Conservation (phyloP, 2,797 vertebrate genomes). For the Novumbra hubbsi region DNA sequence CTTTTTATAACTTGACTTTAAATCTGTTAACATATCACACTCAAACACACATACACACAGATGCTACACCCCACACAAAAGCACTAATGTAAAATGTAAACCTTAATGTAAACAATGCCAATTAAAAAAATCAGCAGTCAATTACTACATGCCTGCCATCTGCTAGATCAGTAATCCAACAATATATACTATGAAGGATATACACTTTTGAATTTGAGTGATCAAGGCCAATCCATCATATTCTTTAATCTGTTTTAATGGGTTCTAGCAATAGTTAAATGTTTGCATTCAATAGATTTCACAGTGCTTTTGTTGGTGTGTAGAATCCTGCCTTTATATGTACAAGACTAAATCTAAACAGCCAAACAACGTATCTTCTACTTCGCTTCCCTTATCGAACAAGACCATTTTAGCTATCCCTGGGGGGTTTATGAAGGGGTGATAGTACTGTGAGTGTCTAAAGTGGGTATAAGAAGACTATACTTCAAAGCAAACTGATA, state of each 20-base stretch:
- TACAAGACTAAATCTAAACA: too few species aligned
- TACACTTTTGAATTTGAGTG: conserved; percentile 35
- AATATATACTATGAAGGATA: conserved; percentile 34
- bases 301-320: not conserved
- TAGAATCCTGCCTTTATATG: too few species aligned
- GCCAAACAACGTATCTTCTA: too few species aligned
- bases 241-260: not conserved
- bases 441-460: too few species aligned
- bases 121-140: conserved; percentile 42
- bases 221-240: conserved; percentile 13
- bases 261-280: not conserved
- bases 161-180: conserved; percentile 57
- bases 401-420: too few species aligned
- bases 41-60: not conserved
- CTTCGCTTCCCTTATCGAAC: too few species aligned
- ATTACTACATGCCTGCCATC: conserved; percentile 62
- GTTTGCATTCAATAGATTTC: not conserved
- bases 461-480: too few species aligned
- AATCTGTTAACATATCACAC: not conserved
- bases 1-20: not conserved
- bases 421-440: too few species aligned
- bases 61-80: not conserved
- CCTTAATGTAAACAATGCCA: conserved; percentile 14
- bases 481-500: too few species aligned
- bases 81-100: not conserved